phyloP scores from a whole-genome alignment of 2,888 invertebrate genomes.

The Drosophila histrio region DNA sequence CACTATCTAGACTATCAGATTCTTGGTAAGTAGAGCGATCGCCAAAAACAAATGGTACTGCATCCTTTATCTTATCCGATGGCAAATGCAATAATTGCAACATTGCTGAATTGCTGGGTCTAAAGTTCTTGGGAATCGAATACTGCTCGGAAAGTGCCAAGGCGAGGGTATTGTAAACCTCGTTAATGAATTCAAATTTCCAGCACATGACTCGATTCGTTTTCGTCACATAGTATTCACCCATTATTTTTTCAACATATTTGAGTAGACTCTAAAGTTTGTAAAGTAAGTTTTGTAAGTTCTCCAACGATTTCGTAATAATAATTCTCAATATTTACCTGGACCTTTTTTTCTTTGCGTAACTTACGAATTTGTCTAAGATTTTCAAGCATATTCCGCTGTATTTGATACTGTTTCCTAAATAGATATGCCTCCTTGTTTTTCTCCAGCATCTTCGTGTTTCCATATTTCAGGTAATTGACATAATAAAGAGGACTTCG shows the following conservation, averaged over 20 bases:
- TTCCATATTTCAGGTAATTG: conserved; percentile 67
- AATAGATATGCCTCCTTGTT: conserved; percentile 70
- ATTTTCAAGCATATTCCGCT: conserved; percentile 78
- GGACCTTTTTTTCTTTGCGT: conserved; percentile 55
- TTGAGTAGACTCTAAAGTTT: conserved; percentile 26
- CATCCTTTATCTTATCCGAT: conserved; percentile 67
- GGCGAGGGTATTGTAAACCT: conserved; percentile 81
- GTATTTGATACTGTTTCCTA: conserved; percentile 80
- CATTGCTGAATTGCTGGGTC: conserved; percentile 30
- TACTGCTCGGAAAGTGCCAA: conserved; percentile 75
- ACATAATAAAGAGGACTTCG: conserved; percentile 80
- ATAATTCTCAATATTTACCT: conserved; percentile 42
- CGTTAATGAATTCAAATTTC: conserved; percentile 82
- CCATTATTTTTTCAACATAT: conserved; percentile 80
- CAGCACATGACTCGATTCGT: conserved; percentile 82
- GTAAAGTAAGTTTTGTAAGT: conserved; percentile 4
- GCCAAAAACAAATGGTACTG: conserved; percentile 75
- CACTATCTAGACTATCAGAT: conserved; percentile 49
- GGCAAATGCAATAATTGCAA: conserved; percentile 56
- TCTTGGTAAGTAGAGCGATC: conserved; percentile 78
- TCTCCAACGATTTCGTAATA: conserved; percentile 23
- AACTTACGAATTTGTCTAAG: conserved; percentile 66
- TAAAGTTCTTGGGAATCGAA: conserved; percentile 27
- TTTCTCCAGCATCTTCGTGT: conserved; percentile 58
- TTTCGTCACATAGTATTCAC: conserved; percentile 79